A percentile compares a stretch with the other conserved stretches of the same genome.
phyloP scores from a whole-genome alignment of 1,140 invertebrate species.

The Drosophila erecta region DNA sequence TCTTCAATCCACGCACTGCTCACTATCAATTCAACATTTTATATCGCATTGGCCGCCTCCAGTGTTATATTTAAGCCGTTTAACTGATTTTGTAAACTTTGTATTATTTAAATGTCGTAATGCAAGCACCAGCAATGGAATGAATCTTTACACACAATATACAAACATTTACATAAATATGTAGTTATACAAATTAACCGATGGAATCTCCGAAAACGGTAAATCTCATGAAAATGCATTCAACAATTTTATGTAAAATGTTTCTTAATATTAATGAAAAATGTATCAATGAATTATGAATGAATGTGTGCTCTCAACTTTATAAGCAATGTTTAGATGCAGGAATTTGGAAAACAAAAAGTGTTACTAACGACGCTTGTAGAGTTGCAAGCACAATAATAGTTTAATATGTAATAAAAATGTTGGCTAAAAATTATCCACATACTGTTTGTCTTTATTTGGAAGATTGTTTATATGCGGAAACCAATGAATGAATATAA shows the following conservation, averaged over 20 bases:
- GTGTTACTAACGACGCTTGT: not conserved
- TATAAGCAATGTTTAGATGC: not conserved
- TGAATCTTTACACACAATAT: conserved; percentile 62
- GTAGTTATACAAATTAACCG: conserved; percentile 67
- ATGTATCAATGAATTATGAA: conserved; percentile 47
- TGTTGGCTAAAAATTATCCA: conserved; percentile 68
- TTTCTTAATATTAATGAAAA: conserved; percentile 51
- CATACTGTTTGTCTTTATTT: not conserved
- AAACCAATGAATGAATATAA: not conserved
- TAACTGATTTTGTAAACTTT: conserved; percentile 26
- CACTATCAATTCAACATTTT: conserved; percentile 13
- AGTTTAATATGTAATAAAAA: conserved; percentile 66
- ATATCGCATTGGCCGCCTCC: conserved; percentile 57
- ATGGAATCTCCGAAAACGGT: conserved; percentile 35
- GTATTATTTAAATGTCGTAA: conserved; percentile 30
- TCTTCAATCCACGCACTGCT: conserved; percentile 25
- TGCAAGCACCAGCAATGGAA: conserved; percentile 26
- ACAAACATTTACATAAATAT: conserved; percentile 60
- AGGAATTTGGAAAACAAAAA: not conserved
- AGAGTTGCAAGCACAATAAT: conserved; percentile 27
- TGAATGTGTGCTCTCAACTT: conserved; percentile 21
- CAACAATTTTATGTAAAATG: conserved; percentile 75
- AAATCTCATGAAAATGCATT: conserved; percentile 73
- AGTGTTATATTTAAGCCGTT: conserved; percentile 53
- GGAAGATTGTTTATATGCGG: not conserved